Percentiles rank a stretch among this genome's conserved stretches.
phyloP scores from a whole-genome alignment of 2,113 vertebrate genomes.

The Oryzias woworae region DNA sequence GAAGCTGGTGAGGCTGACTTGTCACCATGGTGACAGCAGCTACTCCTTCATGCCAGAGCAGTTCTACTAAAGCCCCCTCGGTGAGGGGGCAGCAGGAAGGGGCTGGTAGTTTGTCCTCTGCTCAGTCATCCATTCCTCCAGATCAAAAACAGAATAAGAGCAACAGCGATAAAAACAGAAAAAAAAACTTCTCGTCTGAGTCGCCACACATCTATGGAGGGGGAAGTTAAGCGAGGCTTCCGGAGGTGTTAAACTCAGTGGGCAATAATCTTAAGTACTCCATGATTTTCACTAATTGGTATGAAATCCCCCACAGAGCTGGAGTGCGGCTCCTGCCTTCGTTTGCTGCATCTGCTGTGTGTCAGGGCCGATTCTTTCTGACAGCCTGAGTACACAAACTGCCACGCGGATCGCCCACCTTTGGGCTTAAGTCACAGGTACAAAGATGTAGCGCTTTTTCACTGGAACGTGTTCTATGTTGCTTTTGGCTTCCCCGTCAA shows the following conservation, averaged over 20 bases:
- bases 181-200: conserved; percentile 3
- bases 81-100: conserved; percentile 51
- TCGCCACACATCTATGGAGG: conserved; percentile 43
- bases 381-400: conserved; percentile 72
- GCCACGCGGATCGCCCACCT: conserved; percentile 62
- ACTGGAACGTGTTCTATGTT: conserved; percentile 42
- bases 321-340: conserved; percentile 68
- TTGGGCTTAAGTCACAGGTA: conserved; percentile 63
- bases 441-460: conserved; percentile 49
- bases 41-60: conserved; percentile 68
- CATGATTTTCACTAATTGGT: conserved; percentile 79
- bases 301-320: conserved; percentile 75
- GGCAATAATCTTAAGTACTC: conserved; percentile 78
- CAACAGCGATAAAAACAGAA: background rate
- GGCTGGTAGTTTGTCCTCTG: conserved; percentile 51
- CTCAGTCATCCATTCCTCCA: conserved; percentile 32
- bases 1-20: conserved; percentile 65
- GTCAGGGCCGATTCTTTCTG: conserved; percentile 73
- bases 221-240: conserved; percentile 62
- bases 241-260: conserved; percentile 72
- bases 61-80: conserved; percentile 60
- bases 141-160: conserved; percentile 31
- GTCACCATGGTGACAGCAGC: conserved; percentile 77
- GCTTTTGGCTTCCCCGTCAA: conserved; percentile 48
- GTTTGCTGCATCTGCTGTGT: conserved; percentile 67